These are phyloP conservation scores for Limnodromus scolopaceus DNA, from an alignment of 2,797 vertebrate genomes.

Conservation along the genomic window DNA sequence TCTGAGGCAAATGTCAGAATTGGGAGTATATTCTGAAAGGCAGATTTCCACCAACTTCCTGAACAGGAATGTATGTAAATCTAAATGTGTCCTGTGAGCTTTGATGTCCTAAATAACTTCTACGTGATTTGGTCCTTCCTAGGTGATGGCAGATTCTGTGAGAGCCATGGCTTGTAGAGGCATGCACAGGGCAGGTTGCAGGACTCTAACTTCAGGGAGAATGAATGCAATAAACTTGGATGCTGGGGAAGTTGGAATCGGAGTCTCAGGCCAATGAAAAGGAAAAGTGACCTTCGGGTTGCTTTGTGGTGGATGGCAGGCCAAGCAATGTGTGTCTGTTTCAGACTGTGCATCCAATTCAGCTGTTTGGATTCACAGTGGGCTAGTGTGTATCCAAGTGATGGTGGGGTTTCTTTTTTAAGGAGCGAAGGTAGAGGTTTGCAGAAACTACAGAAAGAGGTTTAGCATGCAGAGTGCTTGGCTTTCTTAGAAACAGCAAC, in stretches of 20 bases:
- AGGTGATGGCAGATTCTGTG: background rate
- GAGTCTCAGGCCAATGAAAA: background rate
- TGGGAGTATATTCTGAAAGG: background rate
- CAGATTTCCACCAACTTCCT: background rate
- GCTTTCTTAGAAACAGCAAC: background rate
- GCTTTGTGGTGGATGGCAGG: background rate
- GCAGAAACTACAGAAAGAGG: background rate
- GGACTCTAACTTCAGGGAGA: background rate
- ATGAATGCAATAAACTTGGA: background rate
- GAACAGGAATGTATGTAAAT: background rate
- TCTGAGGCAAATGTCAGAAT: background rate
- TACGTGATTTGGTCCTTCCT: background rate
- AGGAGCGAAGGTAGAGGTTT: background rate
- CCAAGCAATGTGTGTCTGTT: background rate
- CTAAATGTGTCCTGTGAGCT: background rate
- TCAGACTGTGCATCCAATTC: background rate
- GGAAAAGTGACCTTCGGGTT: background rate
- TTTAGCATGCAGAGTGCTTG: background rate
- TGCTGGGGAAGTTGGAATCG: background rate
- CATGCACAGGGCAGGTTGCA: background rate
- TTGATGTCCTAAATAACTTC: background rate
- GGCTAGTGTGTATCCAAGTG: fast-evolving
- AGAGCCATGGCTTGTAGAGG: background rate
- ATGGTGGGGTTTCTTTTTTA: background rate
- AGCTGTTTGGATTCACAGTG: background rate